Evolutionary conservation across 2,113 vertebrate genomes (phyloP).

Genomic region (Paramormyrops kingsleyae): DNA sequence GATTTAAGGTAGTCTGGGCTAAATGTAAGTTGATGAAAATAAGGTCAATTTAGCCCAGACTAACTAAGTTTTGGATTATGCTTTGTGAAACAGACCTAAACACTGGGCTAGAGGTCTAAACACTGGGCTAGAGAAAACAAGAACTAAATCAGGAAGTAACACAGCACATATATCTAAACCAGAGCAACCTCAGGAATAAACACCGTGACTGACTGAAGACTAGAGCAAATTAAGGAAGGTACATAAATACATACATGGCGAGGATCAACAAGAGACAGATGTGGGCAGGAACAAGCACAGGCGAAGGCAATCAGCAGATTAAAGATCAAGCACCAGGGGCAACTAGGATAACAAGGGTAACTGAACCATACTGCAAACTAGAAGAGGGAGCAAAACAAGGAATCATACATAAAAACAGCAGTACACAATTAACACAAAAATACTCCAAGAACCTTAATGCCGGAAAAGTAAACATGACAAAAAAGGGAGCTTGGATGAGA

Average conservation of each 20-base stretch:
- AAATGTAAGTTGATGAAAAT: no score
- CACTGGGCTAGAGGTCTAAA: no score
- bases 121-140: background rate
- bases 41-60: no score
- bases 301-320: background rate
- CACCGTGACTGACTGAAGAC: background rate
- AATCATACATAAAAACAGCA: background rate
- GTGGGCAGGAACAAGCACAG: background rate
- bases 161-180: background rate
- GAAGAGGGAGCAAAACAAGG: background rate
- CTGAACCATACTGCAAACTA: background rate
- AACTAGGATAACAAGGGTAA: background rate
- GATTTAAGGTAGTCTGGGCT: no score
- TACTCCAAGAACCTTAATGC: background rate
- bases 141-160: background rate
- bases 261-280: background rate
- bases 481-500: background rate
- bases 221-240: background rate
- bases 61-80: no score
- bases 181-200: background rate
- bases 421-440: background rate
- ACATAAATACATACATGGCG: background rate
- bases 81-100: no score
- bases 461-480: background rate
- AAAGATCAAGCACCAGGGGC: background rate